Evolutionary conservation across 2,888 invertebrate genomes (phyloP), one percentile per base, ranked within the genome.

Genomic region (Tetropium fuscum): DNA sequence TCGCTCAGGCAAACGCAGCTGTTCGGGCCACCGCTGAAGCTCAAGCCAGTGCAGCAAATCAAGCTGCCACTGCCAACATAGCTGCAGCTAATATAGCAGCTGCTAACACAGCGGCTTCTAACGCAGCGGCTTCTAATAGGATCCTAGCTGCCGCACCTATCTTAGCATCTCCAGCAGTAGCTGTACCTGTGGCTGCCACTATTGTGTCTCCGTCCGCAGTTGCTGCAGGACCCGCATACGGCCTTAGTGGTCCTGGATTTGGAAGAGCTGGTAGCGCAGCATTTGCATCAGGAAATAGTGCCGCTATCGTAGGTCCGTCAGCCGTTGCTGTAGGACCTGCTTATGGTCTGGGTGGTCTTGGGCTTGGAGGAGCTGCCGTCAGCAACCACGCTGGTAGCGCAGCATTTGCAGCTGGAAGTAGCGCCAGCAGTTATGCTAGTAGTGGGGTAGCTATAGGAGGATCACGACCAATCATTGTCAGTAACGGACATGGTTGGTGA

Each of bases 321-420:
- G n/a, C n/a, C n/a, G n/a, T n/a, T n/a, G n/a, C n/a, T n/a, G n/a
- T n/a, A n/a, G n/a, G n/a, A n/a, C n/a, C n/a, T n/a, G n/a, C n/a
- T n/a, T n/a, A n/a, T n/a, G n/a, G 64, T 44, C 19, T 58, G 27
- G 71, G 60, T 15, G 61, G 60, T 30, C 62, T 66, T 25, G 45
- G 54, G n/a, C 22, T 54, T 7, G 60, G 59, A 11, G 60, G 51
- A 8, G 4, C 8, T 30, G 63, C 25, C 18, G n/a, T n/a, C n/a
- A n/a, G n/a, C n/a, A n/a, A n/a, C n/a, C n/a, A n/a, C n/a, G n/a
- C n/a, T n/a, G n/a, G n/a, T n/a, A n/a, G n/a, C n/a, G 53, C 19
- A 55, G 32, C 32, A n/a, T 27, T 49, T 15, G 41, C 16, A 13
- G 8, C 16, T 11, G 47, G 44, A 36, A 58, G 58, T 6, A 43